These are phyloP conservation scores for Eurystomus gularis DNA, from an alignment of 2,113 vertebrate genomes.

Conservation along the genomic window DNA sequence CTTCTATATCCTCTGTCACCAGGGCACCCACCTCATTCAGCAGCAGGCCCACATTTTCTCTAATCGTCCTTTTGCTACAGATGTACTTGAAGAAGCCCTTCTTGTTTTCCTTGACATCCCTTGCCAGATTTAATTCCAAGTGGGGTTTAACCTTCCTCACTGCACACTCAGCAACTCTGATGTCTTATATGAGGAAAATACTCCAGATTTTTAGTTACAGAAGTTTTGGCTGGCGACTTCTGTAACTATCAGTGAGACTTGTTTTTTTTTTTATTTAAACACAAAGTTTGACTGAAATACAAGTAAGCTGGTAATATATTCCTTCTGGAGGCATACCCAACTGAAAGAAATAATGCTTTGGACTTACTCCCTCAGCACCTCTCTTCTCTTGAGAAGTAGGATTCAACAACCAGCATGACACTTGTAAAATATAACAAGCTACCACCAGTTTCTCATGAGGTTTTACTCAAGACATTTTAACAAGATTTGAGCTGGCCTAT, in stretches of 20 bases:
- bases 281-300: not conserved
- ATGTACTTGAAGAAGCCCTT: too few species aligned
- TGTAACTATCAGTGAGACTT: not conserved
- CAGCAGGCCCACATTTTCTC: too few species aligned
- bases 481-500: not conserved
- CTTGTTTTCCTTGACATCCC: too few species aligned
- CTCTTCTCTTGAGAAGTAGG: not conserved
- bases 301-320: not conserved
- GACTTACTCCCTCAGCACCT: not conserved
- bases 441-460: not conserved
- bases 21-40: too few species aligned
- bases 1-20: too few species aligned
- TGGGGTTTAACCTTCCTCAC: not conserved
- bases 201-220: not conserved
- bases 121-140: not conserved
- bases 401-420: not conserved
- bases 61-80: too few species aligned
- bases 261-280: too few species aligned
- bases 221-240: not conserved
- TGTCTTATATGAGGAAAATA: not conserved
- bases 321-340: not conserved
- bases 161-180: too few species aligned
- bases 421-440: not conserved
- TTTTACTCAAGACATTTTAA: not conserved
- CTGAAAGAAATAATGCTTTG: not conserved